Evolutionary conservation across 2,888 invertebrate genomes (phyloP), one percentile per base, ranked within the genome.

Genomic region (Parnassius orleans): DNA sequence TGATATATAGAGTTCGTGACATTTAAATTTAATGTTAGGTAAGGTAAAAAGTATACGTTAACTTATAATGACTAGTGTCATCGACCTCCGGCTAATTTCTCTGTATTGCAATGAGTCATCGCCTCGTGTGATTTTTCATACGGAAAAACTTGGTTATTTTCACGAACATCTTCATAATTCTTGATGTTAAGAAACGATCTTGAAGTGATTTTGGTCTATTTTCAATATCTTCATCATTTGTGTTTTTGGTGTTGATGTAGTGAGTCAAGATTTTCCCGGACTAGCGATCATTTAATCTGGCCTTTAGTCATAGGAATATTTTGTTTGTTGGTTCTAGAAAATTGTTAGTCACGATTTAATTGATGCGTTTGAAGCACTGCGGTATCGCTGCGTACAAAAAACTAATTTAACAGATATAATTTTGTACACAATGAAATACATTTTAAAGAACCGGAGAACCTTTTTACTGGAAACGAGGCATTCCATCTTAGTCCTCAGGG

Each of bases 261-360:
- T 57, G 57, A 57, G 3, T 57, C 57, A 57, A 52, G 3, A 5
- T 42, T 42, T 57, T 57, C 50, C 43, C 43, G 57, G 51, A 43
- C 57, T 15, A 43, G 15, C n/a, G 51, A 48, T 12, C 42, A n/a
- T 57, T 42, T 15, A 42, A 15, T 10, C 19, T 15, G 50, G 11
- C 12, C n/a, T 57, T 57, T 57, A 57, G 57, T 57, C 57, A 57
- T 57, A 44, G 24, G 43, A 51, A 43, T 51, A 57, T 50, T 14
- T 50, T 50, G 57, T n/a, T 43, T 11, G 43, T 43, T 33, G 7
- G 33, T 33, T 33, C 33, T 33, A 33, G 33, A 33, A 33, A 33
- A 33, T 7, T 7, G 33, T 33, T 7, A 33, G 33, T 33, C 33
- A 33, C 33, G 33, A 33, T 33, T 33, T 33, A 33, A 33, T 33